Base-by-base conservation (phyloP, 1,140 invertebrate species). In the Drosophila orosa region DNA sequence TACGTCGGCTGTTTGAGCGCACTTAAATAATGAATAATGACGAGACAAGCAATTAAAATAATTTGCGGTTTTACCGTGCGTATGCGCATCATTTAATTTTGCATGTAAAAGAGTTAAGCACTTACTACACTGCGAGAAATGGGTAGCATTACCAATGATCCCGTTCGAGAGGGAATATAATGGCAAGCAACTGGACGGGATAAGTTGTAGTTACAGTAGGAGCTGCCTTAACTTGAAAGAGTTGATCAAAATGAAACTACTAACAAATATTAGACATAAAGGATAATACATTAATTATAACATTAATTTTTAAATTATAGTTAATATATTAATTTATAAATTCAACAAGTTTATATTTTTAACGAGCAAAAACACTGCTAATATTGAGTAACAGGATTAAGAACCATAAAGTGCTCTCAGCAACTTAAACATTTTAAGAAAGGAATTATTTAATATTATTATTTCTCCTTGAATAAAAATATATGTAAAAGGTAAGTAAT, bases 1-100 rank as follows among this genome's bases (percentile, higher is more conserved):
- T 79, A 50, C 62, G 52, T 72, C 65, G 74, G 61, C 78, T 89
- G 80, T 83, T 87, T 91, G 85, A 83, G 77, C 74, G 78, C 74
- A 81, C 85, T 91, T 90, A 91, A 91, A 91, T 91, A 91, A 90
- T 91, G 90, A 91, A 91, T 91, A 91, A 91, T 91, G 90, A 91
- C 90, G 83, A 91, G 90, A 91, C 90, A 91, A 90, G 90, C 90
- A 91, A 91, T 91, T 91, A 91, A 91, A 91, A 91, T 91, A 91
- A 91, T 91, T 91, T 91, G 90, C 83, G 90, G 90, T 90, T 91
- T 81, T 91, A 90, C 73, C 74, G 83, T 91, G 90, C 90, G 90
- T 91, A 91, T 91, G 90, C 85, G 90, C 90, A 91, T 91, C 90
- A 91, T 91, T 91, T 85, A 91, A 87, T 91, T 87, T 84, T 84